These are phyloP conservation scores for Eulithis prunata DNA, from an alignment of 2,888 invertebrate species.

Conservation along the genomic window DNA sequence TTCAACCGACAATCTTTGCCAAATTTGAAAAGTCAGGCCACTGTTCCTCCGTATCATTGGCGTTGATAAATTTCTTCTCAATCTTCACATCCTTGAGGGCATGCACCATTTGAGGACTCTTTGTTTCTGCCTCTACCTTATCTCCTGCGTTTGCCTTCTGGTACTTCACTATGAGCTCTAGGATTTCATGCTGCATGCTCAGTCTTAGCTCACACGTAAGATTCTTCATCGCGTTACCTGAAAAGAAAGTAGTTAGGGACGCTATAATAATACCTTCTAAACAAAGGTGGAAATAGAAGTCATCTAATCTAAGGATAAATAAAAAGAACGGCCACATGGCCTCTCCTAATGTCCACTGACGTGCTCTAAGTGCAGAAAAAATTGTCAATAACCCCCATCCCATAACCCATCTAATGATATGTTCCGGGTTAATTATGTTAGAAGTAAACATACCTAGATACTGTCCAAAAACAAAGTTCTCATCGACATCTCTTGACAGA, in stretches of 20 bases:
- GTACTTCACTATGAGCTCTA: conserved; percentile 69
- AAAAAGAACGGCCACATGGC: too few relatives aligned
- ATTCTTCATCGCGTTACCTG: conserved; percentile 66
- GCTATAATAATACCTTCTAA: too few relatives aligned
- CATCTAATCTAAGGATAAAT: too few relatives aligned
- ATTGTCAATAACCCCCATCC: too few relatives aligned
- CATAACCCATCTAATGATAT: too few relatives aligned
- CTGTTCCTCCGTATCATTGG: conserved; percentile 69
- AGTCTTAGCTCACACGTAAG: conserved; percentile 60
- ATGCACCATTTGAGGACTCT: conserved; percentile 4
- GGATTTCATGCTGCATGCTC: conserved; percentile 72
- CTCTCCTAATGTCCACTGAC: too few relatives aligned
- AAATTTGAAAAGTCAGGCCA: conserved; percentile 77
- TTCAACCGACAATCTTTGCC: conserved; percentile 68
- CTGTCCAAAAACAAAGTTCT: conserved; percentile 79
- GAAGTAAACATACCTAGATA: conserved; percentile 52
- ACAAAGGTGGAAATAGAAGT: too few relatives aligned
- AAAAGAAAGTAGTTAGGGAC: background rate
- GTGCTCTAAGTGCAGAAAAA: too few relatives aligned
- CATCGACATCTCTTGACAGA: conserved; percentile 64
- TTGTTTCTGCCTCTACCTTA: conserved; percentile 37
- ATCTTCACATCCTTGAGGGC: conserved; percentile 49
- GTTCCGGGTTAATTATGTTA: too few relatives aligned
- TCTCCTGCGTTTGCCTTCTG: conserved; percentile 53
- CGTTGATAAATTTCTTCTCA: conserved; percentile 51